phyloP scores from a whole-genome alignment of 2,113 vertebrate genomes.

The Pluvianellus socialis region DNA sequence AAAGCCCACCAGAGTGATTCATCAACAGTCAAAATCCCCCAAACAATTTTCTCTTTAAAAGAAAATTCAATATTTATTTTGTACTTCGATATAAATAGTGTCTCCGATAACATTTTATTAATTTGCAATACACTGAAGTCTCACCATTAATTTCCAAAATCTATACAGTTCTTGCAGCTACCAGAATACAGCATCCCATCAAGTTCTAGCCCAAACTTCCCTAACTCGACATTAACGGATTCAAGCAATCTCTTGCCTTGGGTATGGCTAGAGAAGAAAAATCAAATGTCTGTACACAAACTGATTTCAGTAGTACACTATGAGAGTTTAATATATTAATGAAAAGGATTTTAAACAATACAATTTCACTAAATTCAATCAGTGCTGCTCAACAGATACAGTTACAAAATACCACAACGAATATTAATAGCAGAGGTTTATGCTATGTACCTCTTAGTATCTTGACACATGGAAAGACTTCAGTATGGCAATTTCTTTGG shows the following conservation, averaged over 20 bases:
- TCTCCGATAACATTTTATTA: background rate
- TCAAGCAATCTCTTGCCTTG: background rate
- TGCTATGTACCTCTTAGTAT: background rate
- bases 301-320: background rate
- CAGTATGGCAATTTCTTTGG: background rate
- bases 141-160: background rate
- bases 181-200: background rate
- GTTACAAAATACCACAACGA: constrained; percentile 3
- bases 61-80: background rate
- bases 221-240: background rate
- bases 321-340: constrained; percentile 25
- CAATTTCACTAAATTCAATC: constrained; percentile 39
- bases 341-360: constrained; percentile 16
- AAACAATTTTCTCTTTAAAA: background rate
- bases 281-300: background rate
- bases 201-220: background rate
- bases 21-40: background rate
- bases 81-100: background rate
- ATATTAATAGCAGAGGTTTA: background rate
- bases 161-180: background rate
- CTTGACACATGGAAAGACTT: background rate
- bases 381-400: background rate
- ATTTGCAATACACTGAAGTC: background rate
- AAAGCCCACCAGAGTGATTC: background rate
- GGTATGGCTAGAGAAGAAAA: background rate